Conservation (phyloP, 2,888 invertebrate genomes). For the Laothoe populi region DNA sequence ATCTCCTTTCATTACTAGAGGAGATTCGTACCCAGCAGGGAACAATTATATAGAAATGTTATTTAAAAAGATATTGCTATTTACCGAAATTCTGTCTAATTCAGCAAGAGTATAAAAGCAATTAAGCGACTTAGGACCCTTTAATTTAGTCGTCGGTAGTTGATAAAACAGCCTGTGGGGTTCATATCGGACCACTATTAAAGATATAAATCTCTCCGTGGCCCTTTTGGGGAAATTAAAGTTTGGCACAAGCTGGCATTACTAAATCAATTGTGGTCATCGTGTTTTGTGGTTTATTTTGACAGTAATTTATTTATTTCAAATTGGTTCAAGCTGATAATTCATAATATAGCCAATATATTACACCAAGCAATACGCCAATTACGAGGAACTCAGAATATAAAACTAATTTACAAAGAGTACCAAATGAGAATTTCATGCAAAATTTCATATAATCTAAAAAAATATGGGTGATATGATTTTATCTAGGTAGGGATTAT, state of each 20-base stretch:
- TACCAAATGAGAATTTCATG: too few relatives aligned
- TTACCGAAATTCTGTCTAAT: constrained; percentile 38
- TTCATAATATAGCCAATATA: too few relatives aligned
- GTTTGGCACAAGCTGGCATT: constrained; percentile 43
- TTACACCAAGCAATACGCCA: too few relatives aligned
- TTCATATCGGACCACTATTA: constrained; percentile 71
- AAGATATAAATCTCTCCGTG: constrained; percentile 72
- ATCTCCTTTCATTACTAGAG: too few relatives aligned
- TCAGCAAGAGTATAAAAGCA: constrained; percentile 38
- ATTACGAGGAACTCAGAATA: too few relatives aligned
- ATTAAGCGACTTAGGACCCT: constrained; percentile 36
- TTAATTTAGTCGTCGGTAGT: constrained; percentile 43
- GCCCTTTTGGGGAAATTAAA: constrained; percentile 51
- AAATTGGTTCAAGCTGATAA: too few relatives aligned
- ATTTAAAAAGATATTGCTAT: background rate
- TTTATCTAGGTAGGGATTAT: too few relatives aligned
- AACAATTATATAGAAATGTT: too few relatives aligned
- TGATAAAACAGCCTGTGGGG: constrained; percentile 63
- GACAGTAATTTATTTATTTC: background rate
- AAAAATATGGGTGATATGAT: too few relatives aligned
- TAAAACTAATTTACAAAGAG: too few relatives aligned
- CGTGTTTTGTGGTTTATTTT: constrained; percentile 19
- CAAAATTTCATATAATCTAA: too few relatives aligned
- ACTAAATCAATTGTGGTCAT: constrained; percentile 25
- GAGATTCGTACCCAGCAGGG: too few relatives aligned